Evolutionary conservation across 2,113 vertebrate species (phyloP).

Genomic region (Aspiorhynchus laticeps): DNA sequence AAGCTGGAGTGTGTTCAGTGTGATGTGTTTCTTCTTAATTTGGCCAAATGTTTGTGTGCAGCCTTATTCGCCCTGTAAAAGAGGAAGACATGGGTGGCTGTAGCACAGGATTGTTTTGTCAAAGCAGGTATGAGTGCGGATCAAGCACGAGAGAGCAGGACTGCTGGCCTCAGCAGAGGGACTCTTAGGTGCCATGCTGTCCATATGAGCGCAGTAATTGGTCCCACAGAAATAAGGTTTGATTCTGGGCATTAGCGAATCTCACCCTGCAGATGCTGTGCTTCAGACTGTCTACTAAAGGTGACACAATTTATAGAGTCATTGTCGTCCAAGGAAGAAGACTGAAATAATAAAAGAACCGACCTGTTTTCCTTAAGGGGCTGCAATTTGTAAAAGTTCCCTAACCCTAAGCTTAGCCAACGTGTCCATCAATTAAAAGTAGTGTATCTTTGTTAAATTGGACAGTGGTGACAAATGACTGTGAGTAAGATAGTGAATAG

Average conservation of each 20-base stretch:
- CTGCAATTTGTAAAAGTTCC: neutral
- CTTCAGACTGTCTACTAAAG: neutral
- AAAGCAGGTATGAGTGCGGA: neutral
- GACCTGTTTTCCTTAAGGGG: neutral
- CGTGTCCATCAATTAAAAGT: too few species aligned
- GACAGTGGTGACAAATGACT: neutral
- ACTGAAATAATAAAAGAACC: neutral
- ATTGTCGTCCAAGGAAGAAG: neutral
- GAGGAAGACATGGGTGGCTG: neutral
- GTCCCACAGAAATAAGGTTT: constrained; percentile 21
- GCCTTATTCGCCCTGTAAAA: neutral
- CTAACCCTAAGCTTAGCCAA: neutral
- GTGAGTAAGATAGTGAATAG: neutral
- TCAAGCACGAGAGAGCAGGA: neutral
- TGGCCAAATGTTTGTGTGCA: neutral
- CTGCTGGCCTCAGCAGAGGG: constrained; percentile 1
- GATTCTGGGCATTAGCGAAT: neutral
- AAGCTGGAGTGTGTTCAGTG: neutral
- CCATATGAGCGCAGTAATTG: neutral
- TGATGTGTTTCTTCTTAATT: neutral
- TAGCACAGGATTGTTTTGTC: neutral
- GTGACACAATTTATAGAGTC: neutral
- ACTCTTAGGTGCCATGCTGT: neutral
- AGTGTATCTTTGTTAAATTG: neutral
- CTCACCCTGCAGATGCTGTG: neutral